A percentile compares a stretch with the other conserved stretches of the same genome.
These are phyloP conservation scores for Garra rufa DNA, from an alignment of 2,113 vertebrate species.

Conservation along the genomic window DNA sequence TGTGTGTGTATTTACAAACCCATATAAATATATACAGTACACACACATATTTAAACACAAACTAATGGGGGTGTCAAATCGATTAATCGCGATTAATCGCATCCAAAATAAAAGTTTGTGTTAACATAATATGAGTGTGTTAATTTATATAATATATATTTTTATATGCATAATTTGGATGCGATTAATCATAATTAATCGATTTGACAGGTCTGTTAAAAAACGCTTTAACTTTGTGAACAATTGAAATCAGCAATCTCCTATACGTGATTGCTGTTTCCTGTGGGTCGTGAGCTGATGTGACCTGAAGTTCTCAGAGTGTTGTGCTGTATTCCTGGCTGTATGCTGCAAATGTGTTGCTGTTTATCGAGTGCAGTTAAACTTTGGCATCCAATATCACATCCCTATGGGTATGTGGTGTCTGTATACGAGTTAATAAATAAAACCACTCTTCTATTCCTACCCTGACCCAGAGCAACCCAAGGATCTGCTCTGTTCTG, in stretches of 20 bases:
- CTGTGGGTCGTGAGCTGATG: not conserved
- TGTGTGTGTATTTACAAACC: too few species aligned
- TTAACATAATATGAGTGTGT: too few species aligned
- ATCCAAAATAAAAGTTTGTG: too few species aligned
- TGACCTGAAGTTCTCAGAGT: not conserved
- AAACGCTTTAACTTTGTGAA: not conserved
- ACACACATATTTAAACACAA: too few species aligned
- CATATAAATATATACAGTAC: too few species aligned
- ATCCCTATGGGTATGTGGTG: conserved; percentile 38
- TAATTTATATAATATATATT: too few species aligned
- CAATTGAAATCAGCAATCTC: not conserved
- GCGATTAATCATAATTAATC: too few species aligned
- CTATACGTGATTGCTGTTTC: not conserved
- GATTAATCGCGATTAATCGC: too few species aligned
- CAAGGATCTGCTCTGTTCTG: not conserved
- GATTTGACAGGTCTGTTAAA: not conserved
- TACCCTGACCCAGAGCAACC: not conserved
- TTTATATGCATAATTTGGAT: too few species aligned
- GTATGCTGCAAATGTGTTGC: conserved; percentile 54
- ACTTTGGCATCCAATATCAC: conserved; percentile 25
- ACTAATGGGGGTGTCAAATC: too few species aligned
- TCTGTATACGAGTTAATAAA: conserved; percentile 57
- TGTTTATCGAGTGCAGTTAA: conserved; percentile 58
- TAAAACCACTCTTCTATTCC: conserved; percentile 51
- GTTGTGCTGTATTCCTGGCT: conserved; percentile 16